Conservation (phyloP, 2,113 vertebrate species). For the Tupaia tana region DNA sequence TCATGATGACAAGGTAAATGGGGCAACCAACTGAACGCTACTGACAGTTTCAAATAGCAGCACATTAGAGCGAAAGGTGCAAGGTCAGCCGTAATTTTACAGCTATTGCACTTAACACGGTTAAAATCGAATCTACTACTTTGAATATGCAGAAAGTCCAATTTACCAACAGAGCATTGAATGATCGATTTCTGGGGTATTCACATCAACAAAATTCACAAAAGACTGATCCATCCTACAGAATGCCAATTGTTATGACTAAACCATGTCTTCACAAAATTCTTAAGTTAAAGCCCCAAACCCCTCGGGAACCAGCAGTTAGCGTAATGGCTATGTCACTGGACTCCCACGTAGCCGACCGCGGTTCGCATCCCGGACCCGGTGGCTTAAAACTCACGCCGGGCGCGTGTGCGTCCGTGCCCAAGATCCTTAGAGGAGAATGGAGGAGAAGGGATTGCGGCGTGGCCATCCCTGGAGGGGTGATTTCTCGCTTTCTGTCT, state of each 20-base stretch:
- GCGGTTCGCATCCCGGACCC: too few species aligned
- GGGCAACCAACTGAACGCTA: neutral
- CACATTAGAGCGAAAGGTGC: neutral
- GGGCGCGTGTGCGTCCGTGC: too few species aligned
- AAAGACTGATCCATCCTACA: neutral
- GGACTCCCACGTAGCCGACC: too few species aligned
- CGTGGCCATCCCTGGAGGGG: too few species aligned
- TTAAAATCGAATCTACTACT: neutral
- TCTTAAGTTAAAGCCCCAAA: neutral
- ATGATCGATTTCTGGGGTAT: neutral
- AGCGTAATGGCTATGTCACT: too few species aligned
- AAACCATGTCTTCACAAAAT: neutral
- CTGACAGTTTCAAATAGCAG: neutral
- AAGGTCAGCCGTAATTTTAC: neutral
- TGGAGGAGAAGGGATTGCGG: too few species aligned
- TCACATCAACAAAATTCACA: neutral
- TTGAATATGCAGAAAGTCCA: neutral
- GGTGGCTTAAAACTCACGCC: too few species aligned
- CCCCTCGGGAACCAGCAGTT: too few species aligned
- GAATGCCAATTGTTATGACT: neutral
- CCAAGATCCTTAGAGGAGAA: too few species aligned
- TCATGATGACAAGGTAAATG: neutral
- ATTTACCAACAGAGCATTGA: neutral
- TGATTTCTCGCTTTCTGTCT: too few species aligned
- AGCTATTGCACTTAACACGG: neutral